Conservation (phyloP, 2,797 vertebrate genomes). For the Tarsius wallacei region DNA sequence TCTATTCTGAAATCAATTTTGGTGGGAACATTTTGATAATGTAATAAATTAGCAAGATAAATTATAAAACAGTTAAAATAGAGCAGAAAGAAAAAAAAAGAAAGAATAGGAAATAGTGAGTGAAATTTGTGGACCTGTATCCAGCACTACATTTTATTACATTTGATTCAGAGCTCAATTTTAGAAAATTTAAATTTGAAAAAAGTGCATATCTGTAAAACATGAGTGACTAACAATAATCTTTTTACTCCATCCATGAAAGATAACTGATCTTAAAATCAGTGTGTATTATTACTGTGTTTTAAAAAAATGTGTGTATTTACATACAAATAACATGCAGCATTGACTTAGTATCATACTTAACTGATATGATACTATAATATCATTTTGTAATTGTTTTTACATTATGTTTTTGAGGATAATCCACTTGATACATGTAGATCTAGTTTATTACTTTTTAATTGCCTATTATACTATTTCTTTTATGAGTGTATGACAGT, state of each 20-base stretch:
- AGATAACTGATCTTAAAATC: slow-evolving; percentile 3
- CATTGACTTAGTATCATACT: not conserved
- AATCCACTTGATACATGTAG: not conserved
- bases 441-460: slow-evolving; percentile 32
- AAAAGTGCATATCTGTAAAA: not conserved
- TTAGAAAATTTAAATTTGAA: not conserved
- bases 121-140: not conserved
- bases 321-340: not conserved
- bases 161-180: slow-evolving; percentile 32
- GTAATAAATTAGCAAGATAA: not conserved
- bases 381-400: not conserved
- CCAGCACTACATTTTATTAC: not conserved
- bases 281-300: not conserved
- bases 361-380: not conserved
- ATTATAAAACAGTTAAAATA: slow-evolving; percentile 35
- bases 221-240: slow-evolving; percentile 28
- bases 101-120: slow-evolving; percentile 26
- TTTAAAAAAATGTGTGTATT: not conserved
- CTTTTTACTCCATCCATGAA: not conserved
- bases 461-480: not conserved
- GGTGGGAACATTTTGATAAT: slow-evolving; percentile 7
- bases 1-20: slow-evolving; percentile 49
- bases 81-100: not conserved
- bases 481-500: not conserved
- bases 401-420: not conserved